These are phyloP conservation scores for Myripristis murdjan DNA, from an alignment of 2,797 vertebrate genomes.

Conservation along the genomic window DNA sequence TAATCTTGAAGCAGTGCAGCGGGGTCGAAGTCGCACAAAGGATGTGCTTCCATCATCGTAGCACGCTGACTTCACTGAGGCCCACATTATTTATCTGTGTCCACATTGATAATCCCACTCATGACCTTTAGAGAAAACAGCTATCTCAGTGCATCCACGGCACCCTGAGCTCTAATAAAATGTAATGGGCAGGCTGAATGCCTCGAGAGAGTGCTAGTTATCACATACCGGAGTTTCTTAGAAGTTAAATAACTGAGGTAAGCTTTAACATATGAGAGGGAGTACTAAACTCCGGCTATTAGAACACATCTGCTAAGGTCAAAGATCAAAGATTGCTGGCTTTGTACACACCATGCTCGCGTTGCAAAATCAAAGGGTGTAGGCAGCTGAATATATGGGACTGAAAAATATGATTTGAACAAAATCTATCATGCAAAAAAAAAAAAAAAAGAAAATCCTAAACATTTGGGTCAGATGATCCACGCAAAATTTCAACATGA, in stretches of 20 bases:
- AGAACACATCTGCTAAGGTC: slow-evolving; percentile 36
- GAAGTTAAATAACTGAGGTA: slow-evolving; percentile 20
- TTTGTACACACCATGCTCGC: slow-evolving; percentile 3
- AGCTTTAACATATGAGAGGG: slow-evolving; percentile 52
- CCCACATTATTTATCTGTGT: slow-evolving; percentile 32
- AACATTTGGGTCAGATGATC: no score
- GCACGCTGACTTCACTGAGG: slow-evolving; percentile 47
- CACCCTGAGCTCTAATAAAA: slow-evolving; percentile 12
- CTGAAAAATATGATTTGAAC: slow-evolving; percentile 1
- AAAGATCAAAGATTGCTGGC: slow-evolving; percentile 38
- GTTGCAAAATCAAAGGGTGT: slow-evolving; percentile 12
- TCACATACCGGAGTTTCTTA: slow-evolving; percentile 22
- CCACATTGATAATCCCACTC: slow-evolving; percentile 36
- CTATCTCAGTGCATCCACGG: slow-evolving; percentile 33
- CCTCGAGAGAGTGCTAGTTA: slow-evolving; percentile 15
- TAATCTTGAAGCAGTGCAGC: slow-evolving; percentile 41
- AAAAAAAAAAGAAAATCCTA: neutral
- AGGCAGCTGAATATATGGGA: slow-evolving; percentile 34
- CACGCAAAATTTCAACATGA: no score
- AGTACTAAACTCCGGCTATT: slow-evolving; percentile 17
- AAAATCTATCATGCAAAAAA: slow-evolving; percentile 4
- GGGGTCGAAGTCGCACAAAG: slow-evolving; percentile 21
- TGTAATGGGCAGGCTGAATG: slow-evolving; percentile 36
- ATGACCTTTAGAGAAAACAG: slow-evolving; percentile 37
- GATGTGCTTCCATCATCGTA: slow-evolving; percentile 66